Conservation (phyloP, 2,113 vertebrate species). For the Pogonocichla stellata region DNA sequence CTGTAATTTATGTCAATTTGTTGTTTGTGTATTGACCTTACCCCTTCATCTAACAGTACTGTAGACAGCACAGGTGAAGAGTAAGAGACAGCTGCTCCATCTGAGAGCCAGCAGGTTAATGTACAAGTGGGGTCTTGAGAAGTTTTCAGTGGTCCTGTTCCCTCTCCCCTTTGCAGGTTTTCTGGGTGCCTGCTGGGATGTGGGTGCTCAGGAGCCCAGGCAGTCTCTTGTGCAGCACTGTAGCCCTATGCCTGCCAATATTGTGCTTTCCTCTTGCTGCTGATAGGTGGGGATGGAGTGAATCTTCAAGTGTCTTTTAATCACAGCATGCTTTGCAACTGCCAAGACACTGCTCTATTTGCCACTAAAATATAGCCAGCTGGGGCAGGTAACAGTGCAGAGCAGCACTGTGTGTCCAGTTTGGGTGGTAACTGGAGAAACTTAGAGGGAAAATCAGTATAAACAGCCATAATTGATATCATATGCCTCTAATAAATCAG, state of each 20-base stretch:
- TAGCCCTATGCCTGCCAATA: fast-evolving
- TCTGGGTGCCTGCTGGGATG: neutral
- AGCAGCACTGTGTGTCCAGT: neutral
- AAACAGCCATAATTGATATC: neutral
- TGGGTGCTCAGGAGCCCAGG: neutral
- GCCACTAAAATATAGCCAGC: neutral
- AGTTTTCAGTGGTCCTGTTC: neutral
- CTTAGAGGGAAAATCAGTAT: neutral
- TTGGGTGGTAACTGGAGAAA: neutral
- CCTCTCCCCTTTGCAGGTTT: neutral
- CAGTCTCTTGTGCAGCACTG: neutral
- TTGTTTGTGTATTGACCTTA: neutral
- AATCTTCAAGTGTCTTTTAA: neutral
- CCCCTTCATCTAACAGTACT: neutral
- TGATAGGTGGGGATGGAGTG: neutral
- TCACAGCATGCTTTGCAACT: neutral
- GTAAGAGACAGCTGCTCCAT: fast-evolving
- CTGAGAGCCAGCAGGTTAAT: neutral
- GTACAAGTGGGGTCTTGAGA: neutral
- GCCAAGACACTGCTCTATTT: neutral
- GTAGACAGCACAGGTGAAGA: neutral
- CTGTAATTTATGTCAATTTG: neutral
- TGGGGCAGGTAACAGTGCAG: neutral
- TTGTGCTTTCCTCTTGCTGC: neutral
- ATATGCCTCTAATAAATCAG: neutral